Evolutionary conservation across 2,113 vertebrate genomes (phyloP), one percentile per base, ranked within the genome.

Genomic region (Hippoglossus stenolepis): DNA sequence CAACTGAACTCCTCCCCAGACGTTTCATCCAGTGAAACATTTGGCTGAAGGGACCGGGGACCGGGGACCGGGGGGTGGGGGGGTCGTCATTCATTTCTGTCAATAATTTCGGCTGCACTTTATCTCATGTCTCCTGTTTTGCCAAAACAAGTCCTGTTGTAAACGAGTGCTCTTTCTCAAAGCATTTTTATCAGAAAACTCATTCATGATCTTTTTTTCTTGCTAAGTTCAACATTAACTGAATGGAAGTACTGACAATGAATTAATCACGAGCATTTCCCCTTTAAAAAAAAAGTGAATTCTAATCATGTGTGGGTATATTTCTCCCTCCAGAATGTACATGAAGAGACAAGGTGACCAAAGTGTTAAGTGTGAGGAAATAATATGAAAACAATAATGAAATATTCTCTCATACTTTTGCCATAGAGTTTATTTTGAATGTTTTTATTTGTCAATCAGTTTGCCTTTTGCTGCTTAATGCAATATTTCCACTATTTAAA

Each of bases 1-100:
- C 97, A 97, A 89, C 93, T 98, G 94, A 96, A 96, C 92, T 96
- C 98, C 84, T 98, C 97, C 85, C 97, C 97, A 26, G 98, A 98
- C 90, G 95, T 96, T 90, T 96, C 97, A 89, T 95, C 96, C 61
- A 96, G 97, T 89, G 97, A 99, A 94, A 97, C 97, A 56, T 99
- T 99, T 94, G 97, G 97, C 92, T 99, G 94, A 96, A 87, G 71
- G 65, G 47, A 82, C 43, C n/a, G n/a, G n/a, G n/a, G n/a, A n/a
- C n/a, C n/a, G n/a, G n/a, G n/a, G n/a, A n/a, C n/a, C n/a, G 49
- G 5, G 28, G 15, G 7, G 5, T 3, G 35, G 9, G n/a, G 61
- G 58, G 49, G 17, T 60, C 56, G 24, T 23, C 17, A 49, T 80
- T 74, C 13, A 58, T 74, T 88, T 89, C 79, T 86, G 54, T 79